Evolutionary conservation across 2,113 vertebrate genomes (phyloP).

Genomic region (Peromyscus polionotus): DNA sequence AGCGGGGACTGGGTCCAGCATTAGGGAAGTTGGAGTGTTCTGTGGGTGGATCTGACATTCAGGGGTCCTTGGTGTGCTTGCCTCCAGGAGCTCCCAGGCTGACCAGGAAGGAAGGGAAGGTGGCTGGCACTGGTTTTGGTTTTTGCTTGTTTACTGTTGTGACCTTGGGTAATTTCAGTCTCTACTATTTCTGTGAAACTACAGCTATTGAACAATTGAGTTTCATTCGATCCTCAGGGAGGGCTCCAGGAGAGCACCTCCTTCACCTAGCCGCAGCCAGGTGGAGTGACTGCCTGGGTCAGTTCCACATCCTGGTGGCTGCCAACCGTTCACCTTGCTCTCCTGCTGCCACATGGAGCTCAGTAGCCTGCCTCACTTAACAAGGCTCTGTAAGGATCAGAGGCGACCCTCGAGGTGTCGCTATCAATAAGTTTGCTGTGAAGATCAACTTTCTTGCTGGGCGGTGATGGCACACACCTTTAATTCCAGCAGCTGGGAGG

Average conservation of each 20-base stretch:
- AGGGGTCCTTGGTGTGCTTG: too few relatives aligned
- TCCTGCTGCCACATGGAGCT: neutral
- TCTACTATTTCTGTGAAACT: neutral
- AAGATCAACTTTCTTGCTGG: neutral
- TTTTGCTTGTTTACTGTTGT: neutral
- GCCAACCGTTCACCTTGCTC: neutral
- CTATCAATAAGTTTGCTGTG: neutral
- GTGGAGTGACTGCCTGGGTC: neutral
- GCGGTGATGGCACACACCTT: neutral
- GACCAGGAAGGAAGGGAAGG: neutral
- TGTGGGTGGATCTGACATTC: too few relatives aligned
- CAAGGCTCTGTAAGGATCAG: neutral
- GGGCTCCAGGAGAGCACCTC: neutral
- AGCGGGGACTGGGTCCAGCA: too few relatives aligned
- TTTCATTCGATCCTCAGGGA: slow-evolving; percentile 34
- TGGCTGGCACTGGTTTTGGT: neutral
- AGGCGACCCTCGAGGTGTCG: neutral
- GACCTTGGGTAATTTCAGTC: neutral
- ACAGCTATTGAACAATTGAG: neutral
- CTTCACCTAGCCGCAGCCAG: neutral
- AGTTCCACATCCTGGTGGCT: neutral
- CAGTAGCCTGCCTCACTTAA: neutral
- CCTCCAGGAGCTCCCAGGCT: too few relatives aligned
- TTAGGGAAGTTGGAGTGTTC: too few relatives aligned
- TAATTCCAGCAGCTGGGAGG: too few relatives aligned